These are phyloP conservation scores for Bradynema listronoti DNA, from an alignment of 1,140 invertebrate genomes.

Conservation along the genomic window DNA sequence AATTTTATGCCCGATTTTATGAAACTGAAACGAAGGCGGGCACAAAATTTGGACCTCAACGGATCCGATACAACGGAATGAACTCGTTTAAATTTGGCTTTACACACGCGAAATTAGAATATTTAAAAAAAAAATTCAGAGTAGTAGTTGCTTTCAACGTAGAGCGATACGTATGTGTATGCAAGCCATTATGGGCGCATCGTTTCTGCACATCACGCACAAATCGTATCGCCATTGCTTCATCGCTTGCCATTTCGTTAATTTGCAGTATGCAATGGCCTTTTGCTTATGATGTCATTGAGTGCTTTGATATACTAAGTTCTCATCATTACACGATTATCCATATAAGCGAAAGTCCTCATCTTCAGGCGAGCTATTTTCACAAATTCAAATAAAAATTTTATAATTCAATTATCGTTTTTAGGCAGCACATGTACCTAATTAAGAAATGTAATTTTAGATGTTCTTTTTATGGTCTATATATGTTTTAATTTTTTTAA, in stretches of 20 bases:
- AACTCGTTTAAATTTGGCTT: no score
- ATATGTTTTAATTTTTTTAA: not conserved
- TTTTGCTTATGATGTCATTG: slow-evolving; percentile 40
- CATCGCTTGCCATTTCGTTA: slow-evolving; percentile 44
- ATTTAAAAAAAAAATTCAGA: slow-evolving; percentile 33
- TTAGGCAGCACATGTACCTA: no score
- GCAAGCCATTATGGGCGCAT: slow-evolving; percentile 49
- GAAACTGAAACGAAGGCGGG: no score
- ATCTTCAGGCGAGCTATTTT: slow-evolving; percentile 24
- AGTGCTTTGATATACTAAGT: slow-evolving; percentile 31
- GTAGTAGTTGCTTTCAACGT: slow-evolving; percentile 57
- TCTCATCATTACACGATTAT: slow-evolving; percentile 38
- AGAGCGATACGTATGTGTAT: slow-evolving; percentile 55
- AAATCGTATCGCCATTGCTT: slow-evolving; percentile 36
- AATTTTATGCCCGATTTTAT: no score
- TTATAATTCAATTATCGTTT: no score
- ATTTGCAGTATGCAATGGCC: slow-evolving; percentile 54
- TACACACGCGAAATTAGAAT: no score
- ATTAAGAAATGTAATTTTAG: no score
- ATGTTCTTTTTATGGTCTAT: not conserved
- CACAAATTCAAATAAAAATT: no score
- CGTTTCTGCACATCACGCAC: slow-evolving; percentile 46
- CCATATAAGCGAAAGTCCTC: slow-evolving; percentile 24
- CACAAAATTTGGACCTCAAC: no score
- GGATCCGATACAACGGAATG: no score